A percentile compares a stretch with the other conserved stretches of the same genome.
Evolutionary conservation across 2,113 vertebrate species (phyloP).

Genomic region (Chlamydotis undulata): DNA sequence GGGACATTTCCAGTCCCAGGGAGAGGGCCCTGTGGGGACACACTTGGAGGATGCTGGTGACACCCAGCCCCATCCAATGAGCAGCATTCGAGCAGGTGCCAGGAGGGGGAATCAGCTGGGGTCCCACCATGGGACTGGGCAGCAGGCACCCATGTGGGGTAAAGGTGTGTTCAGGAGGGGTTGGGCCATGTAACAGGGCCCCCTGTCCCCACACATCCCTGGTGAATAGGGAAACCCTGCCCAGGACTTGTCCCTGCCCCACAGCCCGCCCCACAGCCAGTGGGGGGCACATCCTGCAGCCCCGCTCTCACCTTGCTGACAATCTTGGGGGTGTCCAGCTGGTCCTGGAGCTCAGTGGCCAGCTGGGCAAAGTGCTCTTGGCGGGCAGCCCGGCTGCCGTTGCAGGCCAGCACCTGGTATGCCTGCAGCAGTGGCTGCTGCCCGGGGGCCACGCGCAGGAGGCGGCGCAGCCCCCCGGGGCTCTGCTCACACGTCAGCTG

Average conservation of each 20-base stretch:
- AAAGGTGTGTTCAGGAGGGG: background rate
- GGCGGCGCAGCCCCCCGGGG: conserved; percentile 68
- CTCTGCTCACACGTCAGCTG: conserved; percentile 81
- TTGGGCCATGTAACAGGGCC: background rate
- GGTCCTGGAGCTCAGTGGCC: conserved; percentile 81
- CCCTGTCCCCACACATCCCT: rapidly evolving
- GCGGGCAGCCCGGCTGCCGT: conserved; percentile 63
- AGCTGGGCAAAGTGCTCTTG: conserved; percentile 79
- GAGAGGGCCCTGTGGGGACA: background rate
- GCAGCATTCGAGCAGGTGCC: rapidly evolving
- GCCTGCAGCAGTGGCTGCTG: conserved; percentile 71
- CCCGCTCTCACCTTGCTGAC: conserved; percentile 76
- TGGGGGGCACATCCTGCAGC: rapidly evolving
- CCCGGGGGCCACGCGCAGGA: conserved; percentile 75
- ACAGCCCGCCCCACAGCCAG: background rate
- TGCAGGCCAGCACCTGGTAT: conserved; percentile 77
- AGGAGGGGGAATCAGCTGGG: background rate
- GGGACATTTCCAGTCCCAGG: background rate
- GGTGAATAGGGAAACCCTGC: background rate
- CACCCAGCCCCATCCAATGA: background rate
- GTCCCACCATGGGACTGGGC: background rate
- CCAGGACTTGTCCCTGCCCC: background rate
- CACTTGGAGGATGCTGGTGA: background rate
- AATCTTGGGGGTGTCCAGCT: conserved; percentile 82
- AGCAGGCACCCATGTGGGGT: rapidly evolving